A percentile compares a stretch with the other conserved stretches of the same genome.
phyloP scores from a whole-genome alignment of 2,888 invertebrate species.

The Smittia sp. region DNA sequence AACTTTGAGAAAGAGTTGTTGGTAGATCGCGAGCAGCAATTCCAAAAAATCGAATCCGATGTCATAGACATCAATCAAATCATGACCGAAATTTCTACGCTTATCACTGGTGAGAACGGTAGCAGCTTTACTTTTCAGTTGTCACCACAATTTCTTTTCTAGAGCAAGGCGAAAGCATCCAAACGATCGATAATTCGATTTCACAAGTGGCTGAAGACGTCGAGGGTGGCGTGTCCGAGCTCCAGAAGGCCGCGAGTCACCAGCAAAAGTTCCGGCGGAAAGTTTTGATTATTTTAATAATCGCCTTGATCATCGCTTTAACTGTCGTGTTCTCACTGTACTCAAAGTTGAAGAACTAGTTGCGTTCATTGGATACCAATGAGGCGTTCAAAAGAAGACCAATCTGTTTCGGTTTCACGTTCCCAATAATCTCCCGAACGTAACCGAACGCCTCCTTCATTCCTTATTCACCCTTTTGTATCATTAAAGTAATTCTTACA shows the following conservation, averaged over 20 bases:
- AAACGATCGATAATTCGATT: conserved; percentile 78
- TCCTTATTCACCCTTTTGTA: too few species aligned
- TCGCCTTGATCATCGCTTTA: conserved; percentile 65
- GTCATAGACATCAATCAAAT: conserved; percentile 81
- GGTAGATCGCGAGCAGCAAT: conserved; percentile 74
- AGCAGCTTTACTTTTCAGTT: too few species aligned
- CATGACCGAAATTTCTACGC: conserved; percentile 69
- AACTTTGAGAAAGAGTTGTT: conserved; percentile 79
- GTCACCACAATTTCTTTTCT: not conserved
- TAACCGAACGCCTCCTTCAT: too few species aligned
- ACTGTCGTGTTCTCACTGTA: conserved; percentile 53
- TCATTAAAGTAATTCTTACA: too few species aligned
- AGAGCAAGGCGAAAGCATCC: conserved; percentile 55
- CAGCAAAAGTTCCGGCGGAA: conserved; percentile 74
- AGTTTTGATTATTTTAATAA: conserved; percentile 66
- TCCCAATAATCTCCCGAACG: too few species aligned
- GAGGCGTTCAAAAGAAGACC: too few species aligned
- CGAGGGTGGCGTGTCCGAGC: conserved; percentile 72
- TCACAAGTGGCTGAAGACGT: conserved; percentile 72
- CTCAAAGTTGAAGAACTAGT: conserved; percentile 10
- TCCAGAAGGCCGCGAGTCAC: conserved; percentile 77
- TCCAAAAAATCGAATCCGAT: conserved; percentile 76
- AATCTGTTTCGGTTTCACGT: too few species aligned
- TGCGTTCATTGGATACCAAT: too few species aligned
- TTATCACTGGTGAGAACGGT: conserved; percentile 57